Conservation (phyloP, 2,888 invertebrate species). For the Iselma pallidipennis region DNA sequence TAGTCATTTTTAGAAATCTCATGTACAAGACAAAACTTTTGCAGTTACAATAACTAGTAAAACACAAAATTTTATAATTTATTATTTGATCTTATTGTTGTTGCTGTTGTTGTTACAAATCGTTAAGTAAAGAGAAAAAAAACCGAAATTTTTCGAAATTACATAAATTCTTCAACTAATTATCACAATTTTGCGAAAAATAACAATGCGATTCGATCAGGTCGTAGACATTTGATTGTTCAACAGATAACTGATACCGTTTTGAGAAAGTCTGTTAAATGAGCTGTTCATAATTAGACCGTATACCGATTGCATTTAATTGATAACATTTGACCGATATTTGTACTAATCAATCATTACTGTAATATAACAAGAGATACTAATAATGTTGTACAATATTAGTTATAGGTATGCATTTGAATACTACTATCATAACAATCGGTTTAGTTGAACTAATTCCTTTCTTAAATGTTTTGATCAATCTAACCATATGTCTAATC, state of each 20-base stretch:
- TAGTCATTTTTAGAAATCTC: too few relatives aligned
- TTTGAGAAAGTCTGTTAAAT: neutral
- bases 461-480: neutral
- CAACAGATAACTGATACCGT: neutral
- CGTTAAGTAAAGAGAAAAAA: too few relatives aligned
- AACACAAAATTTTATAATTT: too few relatives aligned
- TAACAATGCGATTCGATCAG: too few relatives aligned
- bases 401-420: neutral
- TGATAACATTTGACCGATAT: constrained; percentile 3
- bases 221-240: neutral
- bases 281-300: neutral
- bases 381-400: constrained; percentile 1
- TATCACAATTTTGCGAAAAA: too few relatives aligned
- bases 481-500: neutral
- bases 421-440: neutral
- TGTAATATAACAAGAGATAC: constrained; percentile 8
- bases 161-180: too few relatives aligned
- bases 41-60: too few relatives aligned
- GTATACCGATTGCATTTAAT: neutral
- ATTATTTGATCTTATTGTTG: too few relatives aligned
- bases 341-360: constrained; percentile 17
- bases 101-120: too few relatives aligned
- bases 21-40: too few relatives aligned
- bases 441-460: neutral
- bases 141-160: too few relatives aligned